A percentile compares a stretch with the other conserved stretches of the same genome.
These are phyloP conservation scores for Melospiza melodia DNA, from an alignment of 2,113 vertebrate species.

Conservation along the genomic window DNA sequence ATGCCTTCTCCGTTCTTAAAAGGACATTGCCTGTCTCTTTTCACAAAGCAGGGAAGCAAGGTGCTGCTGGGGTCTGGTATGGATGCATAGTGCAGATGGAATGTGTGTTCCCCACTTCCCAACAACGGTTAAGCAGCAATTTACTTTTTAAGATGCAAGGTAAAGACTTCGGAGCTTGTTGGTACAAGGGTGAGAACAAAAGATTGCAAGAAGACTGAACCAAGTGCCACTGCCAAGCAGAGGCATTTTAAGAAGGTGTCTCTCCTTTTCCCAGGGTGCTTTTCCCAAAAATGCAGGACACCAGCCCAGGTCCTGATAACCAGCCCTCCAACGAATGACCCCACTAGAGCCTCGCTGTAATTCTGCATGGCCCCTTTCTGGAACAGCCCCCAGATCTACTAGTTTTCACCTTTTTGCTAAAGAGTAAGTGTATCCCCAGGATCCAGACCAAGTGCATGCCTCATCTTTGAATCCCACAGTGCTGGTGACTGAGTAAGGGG, in stretches of 20 bases:
- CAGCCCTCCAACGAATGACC: accelerated
- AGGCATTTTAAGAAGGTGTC: neutral
- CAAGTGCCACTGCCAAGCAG: neutral
- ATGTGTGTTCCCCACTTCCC: neutral
- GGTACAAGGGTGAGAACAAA: neutral
- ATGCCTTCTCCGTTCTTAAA: neutral
- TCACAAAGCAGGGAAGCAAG: neutral
- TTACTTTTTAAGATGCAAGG: neutral
- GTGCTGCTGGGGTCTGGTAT: accelerated
- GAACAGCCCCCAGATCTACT: neutral
- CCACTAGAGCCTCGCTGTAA: neutral
- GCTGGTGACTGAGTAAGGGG: neutral
- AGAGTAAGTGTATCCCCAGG: neutral
- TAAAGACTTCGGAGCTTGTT: neutral
- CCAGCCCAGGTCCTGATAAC: no score
- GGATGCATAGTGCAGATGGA: accelerated
- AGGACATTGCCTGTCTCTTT: neutral
- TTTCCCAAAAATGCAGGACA: accelerated
- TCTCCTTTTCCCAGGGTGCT: neutral
- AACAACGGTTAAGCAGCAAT: neutral
- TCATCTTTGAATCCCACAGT: neutral
- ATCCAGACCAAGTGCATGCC: neutral
- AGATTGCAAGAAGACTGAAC: neutral
- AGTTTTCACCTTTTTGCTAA: neutral
- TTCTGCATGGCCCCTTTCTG: neutral